phyloP scores from a whole-genome alignment of 2,888 invertebrate species.

The Hipparchia semele region DNA sequence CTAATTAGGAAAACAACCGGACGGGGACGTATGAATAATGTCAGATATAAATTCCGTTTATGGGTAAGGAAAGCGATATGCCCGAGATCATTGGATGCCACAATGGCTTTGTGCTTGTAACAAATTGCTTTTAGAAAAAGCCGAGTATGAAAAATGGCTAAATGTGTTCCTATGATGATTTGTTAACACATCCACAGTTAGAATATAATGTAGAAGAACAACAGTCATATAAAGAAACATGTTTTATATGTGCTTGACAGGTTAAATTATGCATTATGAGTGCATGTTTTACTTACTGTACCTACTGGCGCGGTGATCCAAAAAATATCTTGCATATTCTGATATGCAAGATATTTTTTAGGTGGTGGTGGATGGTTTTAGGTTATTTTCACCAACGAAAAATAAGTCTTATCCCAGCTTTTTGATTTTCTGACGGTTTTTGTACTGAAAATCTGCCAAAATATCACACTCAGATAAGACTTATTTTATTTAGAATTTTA shows the following conservation, averaged over 20 bases:
- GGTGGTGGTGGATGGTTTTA: no score
- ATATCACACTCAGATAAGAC: no score
- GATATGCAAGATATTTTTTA: no score
- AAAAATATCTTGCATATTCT: no score
- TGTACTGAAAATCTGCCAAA: no score
- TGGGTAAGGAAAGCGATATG: slow-evolving; percentile 66
- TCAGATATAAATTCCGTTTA: slow-evolving; percentile 77
- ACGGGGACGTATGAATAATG: slow-evolving; percentile 73
- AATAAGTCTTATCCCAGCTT: no score
- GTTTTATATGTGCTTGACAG: not conserved
- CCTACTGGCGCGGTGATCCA: no score
- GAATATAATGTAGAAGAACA: slow-evolving; percentile 2
- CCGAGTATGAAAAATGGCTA: slow-evolving; percentile 64
- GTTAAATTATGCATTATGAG: not conserved
- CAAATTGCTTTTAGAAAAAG: slow-evolving; percentile 71
- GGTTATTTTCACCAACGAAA: no score
- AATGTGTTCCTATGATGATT: slow-evolving; percentile 31
- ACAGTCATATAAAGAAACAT: slow-evolving; percentile 8
- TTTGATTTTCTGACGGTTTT: no score
- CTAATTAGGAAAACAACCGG: slow-evolving; percentile 81
- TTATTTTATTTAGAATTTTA: no score
- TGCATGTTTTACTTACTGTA: not conserved
- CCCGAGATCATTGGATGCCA: slow-evolving; percentile 52
- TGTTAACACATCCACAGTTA: slow-evolving; percentile 30
- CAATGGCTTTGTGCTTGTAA: slow-evolving; percentile 55